phyloP scores from a whole-genome alignment of 2,113 vertebrate genomes.

The Sciurus niger region DNA sequence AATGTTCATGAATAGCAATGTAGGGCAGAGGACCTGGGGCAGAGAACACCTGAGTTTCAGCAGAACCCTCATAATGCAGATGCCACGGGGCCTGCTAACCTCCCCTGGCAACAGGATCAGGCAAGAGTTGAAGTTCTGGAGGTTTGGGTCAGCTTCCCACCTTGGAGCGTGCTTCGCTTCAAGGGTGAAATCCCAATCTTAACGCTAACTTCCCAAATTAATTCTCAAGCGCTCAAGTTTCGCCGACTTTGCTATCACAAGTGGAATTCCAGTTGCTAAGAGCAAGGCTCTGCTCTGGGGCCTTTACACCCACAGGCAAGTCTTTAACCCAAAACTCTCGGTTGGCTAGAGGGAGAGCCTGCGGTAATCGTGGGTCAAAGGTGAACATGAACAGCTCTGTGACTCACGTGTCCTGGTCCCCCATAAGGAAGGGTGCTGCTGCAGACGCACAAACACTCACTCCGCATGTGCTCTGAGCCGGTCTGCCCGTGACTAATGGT shows the following conservation, averaged over 20 bases:
- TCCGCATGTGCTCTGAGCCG: background rate
- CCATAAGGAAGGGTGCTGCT: background rate
- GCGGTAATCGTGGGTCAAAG: rapidly evolving
- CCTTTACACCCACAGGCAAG: background rate
- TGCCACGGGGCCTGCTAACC: rapidly evolving
- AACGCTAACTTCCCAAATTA: background rate
- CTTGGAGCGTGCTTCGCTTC: background rate
- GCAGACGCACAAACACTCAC: background rate
- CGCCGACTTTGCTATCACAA: background rate
- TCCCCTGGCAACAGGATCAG: rapidly evolving
- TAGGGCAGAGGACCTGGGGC: background rate
- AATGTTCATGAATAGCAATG: background rate
- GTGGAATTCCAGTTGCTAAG: background rate
- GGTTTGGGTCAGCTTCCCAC: background rate
- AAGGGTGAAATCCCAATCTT: background rate
- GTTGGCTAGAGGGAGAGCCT: background rate
- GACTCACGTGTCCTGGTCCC: background rate
- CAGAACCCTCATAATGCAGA: background rate
- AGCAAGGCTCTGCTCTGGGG: background rate
- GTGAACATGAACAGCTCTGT: background rate
- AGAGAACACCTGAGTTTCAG: background rate
- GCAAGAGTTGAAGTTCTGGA: background rate
- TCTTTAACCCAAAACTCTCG: constrained; percentile 23
- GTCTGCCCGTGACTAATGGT: background rate
- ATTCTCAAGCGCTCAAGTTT: background rate